Evolutionary conservation across 2,797 vertebrate genomes (phyloP).

Genomic region (Allenopithecus nigroviridis): DNA sequence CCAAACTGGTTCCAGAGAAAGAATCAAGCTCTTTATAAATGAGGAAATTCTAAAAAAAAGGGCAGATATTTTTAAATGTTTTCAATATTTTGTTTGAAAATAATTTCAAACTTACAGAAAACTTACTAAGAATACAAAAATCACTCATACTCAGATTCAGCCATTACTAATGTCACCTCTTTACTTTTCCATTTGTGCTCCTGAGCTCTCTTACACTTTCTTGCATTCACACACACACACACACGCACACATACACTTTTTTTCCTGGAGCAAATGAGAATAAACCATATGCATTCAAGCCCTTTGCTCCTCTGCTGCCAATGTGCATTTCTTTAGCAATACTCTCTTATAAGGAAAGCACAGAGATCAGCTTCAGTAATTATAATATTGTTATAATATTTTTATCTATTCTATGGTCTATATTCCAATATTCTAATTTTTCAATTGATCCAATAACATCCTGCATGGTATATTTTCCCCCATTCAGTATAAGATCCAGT

Average conservation of each 20-base stretch:
- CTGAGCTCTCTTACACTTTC: neutral
- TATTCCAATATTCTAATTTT: neutral
- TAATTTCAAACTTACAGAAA: constrained; percentile 17
- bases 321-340: neutral
- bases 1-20: constrained; percentile 46
- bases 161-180: neutral
- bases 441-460: neutral
- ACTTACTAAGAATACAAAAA: constrained; percentile 15
- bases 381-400: neutral
- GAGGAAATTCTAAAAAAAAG: constrained; percentile 32
- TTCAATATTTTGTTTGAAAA: constrained; percentile 47
- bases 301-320: neutral
- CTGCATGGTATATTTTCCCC: neutral
- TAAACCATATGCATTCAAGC: neutral
- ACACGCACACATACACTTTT: neutral
- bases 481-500: neutral
- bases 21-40: constrained; percentile 14
- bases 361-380: neutral
- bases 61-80: constrained; percentile 26
- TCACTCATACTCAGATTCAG: neutral
- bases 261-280: neutral
- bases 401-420: neutral
- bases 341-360: neutral
- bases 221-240: neutral
- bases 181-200: neutral